Conservation (phyloP, 2,888 invertebrate genomes). For the Linyphia triangularis region DNA sequence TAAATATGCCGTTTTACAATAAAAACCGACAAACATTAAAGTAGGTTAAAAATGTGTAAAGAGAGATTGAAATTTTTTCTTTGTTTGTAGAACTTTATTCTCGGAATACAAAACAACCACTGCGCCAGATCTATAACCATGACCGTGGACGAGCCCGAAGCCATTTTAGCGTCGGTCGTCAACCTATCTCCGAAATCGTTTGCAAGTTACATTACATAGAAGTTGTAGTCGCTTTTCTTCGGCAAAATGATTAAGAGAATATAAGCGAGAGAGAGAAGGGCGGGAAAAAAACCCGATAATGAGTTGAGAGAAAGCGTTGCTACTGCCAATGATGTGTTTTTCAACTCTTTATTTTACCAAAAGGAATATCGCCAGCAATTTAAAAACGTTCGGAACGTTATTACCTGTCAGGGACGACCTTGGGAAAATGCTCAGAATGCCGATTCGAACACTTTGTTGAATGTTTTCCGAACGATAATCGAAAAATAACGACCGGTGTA, state of each 20-base stretch:
- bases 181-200: constrained; percentile 44
- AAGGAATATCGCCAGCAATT: constrained; percentile 34
- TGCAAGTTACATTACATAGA: constrained; percentile 21
- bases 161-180: constrained; percentile 53
- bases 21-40: constrained; percentile 46
- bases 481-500: constrained; percentile 39
- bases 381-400: constrained; percentile 47
- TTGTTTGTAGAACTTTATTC: constrained; percentile 5
- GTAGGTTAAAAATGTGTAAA: constrained; percentile 67
- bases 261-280: neutral
- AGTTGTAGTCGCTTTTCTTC: constrained; percentile 14
- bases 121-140: constrained; percentile 54
- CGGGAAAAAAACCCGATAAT: constrained; percentile 37
- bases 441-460: neutral
- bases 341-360: constrained; percentile 14
- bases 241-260: neutral
- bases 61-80: constrained; percentile 24
- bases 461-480: constrained; percentile 12
- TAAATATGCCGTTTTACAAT: constrained; percentile 70
- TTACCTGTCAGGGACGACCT: constrained; percentile 59
- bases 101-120: constrained; percentile 10
- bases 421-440: constrained; percentile 16
- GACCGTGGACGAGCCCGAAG: constrained; percentile 45
- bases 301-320: constrained; percentile 31
- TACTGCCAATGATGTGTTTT: constrained; percentile 19